Percentiles rank a stretch among this genome's conserved stretches.
Conservation (phyloP, 2,888 invertebrate genomes). For the Neocrepidodera transversa region DNA sequence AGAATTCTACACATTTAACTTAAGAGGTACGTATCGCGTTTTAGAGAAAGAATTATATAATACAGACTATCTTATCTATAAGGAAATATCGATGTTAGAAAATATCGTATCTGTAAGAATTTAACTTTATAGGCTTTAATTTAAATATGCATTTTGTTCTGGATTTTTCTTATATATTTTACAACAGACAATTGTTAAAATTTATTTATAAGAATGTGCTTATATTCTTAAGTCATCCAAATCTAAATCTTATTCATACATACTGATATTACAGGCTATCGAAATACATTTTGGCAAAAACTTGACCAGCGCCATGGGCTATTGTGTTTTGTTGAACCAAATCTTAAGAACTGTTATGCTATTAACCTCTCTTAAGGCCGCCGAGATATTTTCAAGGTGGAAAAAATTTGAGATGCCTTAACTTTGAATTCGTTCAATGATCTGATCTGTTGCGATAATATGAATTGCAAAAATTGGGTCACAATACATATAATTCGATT, state of each 20-base stretch:
- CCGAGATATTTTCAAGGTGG: conserved; percentile 5
- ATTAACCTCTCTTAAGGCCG: conserved; percentile 30
- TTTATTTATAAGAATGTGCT: no score
- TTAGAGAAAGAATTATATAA: no score
- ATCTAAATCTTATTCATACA: conserved; percentile 11
- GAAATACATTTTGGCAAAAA: conserved; percentile 8
- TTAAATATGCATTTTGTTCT: no score
- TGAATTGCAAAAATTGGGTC: conserved; percentile 15
- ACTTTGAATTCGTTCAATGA: conserved; percentile 4
- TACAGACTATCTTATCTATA: no score
- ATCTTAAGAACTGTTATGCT: conserved; percentile 31
- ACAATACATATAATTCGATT: conserved; percentile 9
- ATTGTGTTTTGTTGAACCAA: conserved; percentile 29
- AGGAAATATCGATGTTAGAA: no score
- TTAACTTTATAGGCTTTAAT: no score
- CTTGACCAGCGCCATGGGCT: conserved; percentile 20
- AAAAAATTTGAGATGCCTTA: conserved; percentile 1
- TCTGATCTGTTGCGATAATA: conserved; percentile 9
- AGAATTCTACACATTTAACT: no score
- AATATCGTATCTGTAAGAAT: no score
- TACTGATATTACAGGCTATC: not conserved
- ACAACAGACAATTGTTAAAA: no score
- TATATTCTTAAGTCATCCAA: not conserved
- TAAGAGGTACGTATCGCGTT: no score
- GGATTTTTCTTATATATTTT: no score